phyloP scores from a whole-genome alignment of 2,797 vertebrate species.

The Hylomyscus alleni region DNA sequence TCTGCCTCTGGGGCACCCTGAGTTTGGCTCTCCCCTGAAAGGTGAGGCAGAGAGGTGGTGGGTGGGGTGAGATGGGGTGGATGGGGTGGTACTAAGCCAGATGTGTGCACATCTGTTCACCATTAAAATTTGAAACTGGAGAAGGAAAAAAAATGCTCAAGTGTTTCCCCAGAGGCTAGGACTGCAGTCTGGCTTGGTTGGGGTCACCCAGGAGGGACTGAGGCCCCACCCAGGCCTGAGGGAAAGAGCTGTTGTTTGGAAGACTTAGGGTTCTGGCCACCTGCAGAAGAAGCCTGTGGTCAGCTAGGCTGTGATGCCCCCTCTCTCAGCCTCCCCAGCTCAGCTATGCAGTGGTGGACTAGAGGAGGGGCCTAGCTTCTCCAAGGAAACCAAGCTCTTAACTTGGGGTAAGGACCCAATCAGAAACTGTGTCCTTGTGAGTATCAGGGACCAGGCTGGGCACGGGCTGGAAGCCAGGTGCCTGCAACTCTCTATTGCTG shows the following conservation, averaged over 20 bases:
- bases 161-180: constrained; percentile 36
- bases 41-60: constrained; percentile 70
- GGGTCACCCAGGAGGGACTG: constrained; percentile 60
- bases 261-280: neutral
- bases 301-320: neutral
- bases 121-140: constrained; percentile 74
- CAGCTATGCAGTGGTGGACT: no score
- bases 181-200: neutral
- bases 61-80: neutral
- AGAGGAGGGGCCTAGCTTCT: neutral
- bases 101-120: constrained; percentile 83
- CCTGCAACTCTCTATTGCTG: neutral
- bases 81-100: constrained; percentile 28
- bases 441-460: neutral
- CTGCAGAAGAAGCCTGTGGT: constrained; percentile 3
- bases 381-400: neutral
- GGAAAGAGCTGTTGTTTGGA: constrained; percentile 33
- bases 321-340: neutral
- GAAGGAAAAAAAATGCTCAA: constrained; percentile 54
- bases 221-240: constrained; percentile 25
- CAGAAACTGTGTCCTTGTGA: neutral
- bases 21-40: constrained; percentile 46
- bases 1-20: neutral
- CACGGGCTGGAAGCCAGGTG: neutral
- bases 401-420: neutral